phyloP scores from a whole-genome alignment of 2,888 invertebrate species.

The Bhutanitis thaidina region DNA sequence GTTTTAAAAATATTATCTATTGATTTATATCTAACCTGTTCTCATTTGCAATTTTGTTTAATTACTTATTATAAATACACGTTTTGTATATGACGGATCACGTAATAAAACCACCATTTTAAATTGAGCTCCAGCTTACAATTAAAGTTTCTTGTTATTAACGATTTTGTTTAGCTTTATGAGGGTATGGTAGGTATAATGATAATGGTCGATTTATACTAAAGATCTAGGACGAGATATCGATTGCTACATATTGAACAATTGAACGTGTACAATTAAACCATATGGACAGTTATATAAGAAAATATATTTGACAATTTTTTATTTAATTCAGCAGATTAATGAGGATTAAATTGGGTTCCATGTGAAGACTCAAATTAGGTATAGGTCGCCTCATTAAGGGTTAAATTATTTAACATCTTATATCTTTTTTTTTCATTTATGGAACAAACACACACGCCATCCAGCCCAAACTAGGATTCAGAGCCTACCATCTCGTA shows the following conservation, averaged over 20 bases:
- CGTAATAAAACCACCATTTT: conserved; percentile 11
- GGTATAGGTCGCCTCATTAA: no score
- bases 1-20: conserved; percentile 10
- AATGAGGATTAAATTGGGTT: no score
- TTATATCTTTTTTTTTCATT: no score
- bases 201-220: conserved; percentile 25
- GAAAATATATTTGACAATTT: neutral
- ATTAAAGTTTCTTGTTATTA: neutral
- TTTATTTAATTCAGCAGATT: neutral
- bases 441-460: no score
- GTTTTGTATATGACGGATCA: conserved; percentile 6
- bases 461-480: no score
- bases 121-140: conserved; percentile 2
- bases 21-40: conserved; percentile 11
- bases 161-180: neutral
- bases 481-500: no score
- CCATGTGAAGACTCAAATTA: no score
- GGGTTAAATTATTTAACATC: no score
- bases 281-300: conserved; percentile 38
- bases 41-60: conserved; percentile 12
- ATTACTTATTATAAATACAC: conserved; percentile 15
- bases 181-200: conserved; percentile 19
- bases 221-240: conserved; percentile 39
- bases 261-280: conserved; percentile 35
- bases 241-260: conserved; percentile 28